Evolutionary conservation across 2,113 vertebrate genomes (phyloP).

Genomic region (Saguinus imperator): DNA sequence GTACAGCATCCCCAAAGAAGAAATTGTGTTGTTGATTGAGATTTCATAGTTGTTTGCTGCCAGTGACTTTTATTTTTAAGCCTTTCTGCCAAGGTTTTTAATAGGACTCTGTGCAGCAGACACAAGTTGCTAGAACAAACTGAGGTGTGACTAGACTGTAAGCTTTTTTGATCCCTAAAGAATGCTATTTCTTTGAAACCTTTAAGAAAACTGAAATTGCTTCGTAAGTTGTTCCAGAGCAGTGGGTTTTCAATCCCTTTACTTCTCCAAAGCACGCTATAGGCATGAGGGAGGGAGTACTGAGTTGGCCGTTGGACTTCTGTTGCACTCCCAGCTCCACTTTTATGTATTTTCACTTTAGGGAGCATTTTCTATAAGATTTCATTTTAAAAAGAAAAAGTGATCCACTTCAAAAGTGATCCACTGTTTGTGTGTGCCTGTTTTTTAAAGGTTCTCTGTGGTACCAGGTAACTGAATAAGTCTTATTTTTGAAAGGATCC

Average conservation of each 20-base stretch:
- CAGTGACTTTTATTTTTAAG: not conserved
- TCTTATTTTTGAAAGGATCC: not conserved
- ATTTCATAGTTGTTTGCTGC: not conserved
- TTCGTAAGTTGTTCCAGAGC: not conserved
- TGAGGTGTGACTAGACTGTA: not conserved
- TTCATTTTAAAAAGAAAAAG: slow-evolving; percentile 23
- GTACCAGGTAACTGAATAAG: not conserved
- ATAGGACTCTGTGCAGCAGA: not conserved
- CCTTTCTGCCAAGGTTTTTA: not conserved
- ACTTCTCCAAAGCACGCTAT: not conserved
- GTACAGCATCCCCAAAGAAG: not conserved
- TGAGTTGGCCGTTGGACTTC: not conserved
- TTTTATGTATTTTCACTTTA: not conserved
- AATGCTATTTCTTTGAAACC: not conserved
- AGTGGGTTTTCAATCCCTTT: not conserved
- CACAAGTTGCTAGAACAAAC: not conserved
- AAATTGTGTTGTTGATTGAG: not conserved
- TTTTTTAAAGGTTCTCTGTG: not conserved
- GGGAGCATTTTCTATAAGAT: not conserved
- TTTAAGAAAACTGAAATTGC: not conserved
- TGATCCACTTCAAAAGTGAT: not conserved
- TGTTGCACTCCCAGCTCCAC: not conserved
- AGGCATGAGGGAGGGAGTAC: not conserved
- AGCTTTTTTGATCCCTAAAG: not conserved
- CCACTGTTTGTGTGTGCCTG: not conserved